phyloP scores from a whole-genome alignment of 2,888 invertebrate species.

The Cheilosia vulpina region DNA sequence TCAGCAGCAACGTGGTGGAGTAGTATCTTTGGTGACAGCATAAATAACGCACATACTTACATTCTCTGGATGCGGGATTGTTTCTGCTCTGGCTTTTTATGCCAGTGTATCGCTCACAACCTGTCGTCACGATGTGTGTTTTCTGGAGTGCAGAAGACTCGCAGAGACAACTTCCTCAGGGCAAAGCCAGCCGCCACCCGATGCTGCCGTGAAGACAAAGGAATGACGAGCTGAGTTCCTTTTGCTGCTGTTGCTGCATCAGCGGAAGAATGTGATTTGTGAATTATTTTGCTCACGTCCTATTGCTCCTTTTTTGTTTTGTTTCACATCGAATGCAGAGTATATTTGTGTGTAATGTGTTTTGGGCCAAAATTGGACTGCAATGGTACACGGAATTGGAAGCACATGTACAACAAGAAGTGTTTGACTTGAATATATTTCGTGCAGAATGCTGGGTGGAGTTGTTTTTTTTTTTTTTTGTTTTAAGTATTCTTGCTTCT shows the following conservation, averaged over 20 bases:
- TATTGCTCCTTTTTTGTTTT: conserved; percentile 46
- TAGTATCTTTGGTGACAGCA: conserved; percentile 71
- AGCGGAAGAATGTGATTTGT: conserved; percentile 70
- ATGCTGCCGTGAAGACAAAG: conserved; percentile 45
- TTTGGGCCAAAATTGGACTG: conserved; percentile 59
- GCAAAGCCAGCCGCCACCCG: conserved; percentile 33
- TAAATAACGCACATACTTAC: conserved; percentile 63
- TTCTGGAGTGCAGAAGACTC: conserved; percentile 52
- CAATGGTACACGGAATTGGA: conserved; percentile 40
- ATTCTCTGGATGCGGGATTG: conserved; percentile 38
- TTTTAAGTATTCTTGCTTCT: neutral
- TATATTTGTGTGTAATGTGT: conserved; percentile 25
- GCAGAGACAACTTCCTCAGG: conserved; percentile 64
- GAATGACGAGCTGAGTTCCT: conserved; percentile 50
- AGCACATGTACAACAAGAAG: conserved; percentile 64
- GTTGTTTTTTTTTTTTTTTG: conserved; percentile 10
- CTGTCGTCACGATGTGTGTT: conserved; percentile 64
- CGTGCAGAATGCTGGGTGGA: conserved; percentile 2
- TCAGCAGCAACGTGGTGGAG: conserved; percentile 32
- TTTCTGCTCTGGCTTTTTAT: conserved; percentile 31
- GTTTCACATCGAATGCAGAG: conserved; percentile 23
- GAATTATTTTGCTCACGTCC: conserved; percentile 74
- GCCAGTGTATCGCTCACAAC: conserved; percentile 41
- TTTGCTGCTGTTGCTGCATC: conserved; percentile 25
- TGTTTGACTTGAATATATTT: conserved; percentile 56